Conservation (phyloP, 2,888 invertebrate species). For the Smittia aterrima region DNA sequence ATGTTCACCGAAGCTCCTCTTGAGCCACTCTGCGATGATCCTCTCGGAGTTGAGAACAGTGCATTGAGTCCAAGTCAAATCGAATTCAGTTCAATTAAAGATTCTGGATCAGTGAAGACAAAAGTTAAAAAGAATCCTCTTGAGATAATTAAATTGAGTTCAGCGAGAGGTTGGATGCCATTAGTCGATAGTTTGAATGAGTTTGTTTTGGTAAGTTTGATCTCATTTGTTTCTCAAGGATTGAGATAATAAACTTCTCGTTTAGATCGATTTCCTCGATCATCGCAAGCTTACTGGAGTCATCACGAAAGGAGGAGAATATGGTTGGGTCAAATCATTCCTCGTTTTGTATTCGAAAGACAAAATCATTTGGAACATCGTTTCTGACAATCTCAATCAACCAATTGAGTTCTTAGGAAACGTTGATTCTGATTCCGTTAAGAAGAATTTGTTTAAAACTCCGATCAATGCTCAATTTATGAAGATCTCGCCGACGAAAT, state of each 20-base stretch:
- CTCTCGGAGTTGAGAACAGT: conserved; percentile 69
- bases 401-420: conserved; percentile 69
- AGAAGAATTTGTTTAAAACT: conserved; percentile 66
- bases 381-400: conserved; percentile 58
- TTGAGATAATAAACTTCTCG: conserved; percentile 29
- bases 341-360: conserved; percentile 72
- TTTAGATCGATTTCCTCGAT: conserved; percentile 72
- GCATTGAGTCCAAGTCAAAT: conserved; percentile 64
- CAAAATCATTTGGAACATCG: conserved; percentile 67
- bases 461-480: conserved; percentile 71
- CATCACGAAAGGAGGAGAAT: conserved; percentile 67
- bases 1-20: not conserved
- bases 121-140: conserved; percentile 47
- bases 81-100: conserved; percentile 54
- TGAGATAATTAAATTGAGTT: conserved; percentile 51
- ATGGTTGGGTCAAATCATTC: conserved; percentile 74
- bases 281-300: conserved; percentile 76
- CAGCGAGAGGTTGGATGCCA: conserved; percentile 64
- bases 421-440: conserved; percentile 62
- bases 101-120: conserved; percentile 45
- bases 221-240: not conserved
- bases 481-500: conserved; percentile 68
- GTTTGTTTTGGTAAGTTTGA: conserved; percentile 61
- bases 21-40: conserved; percentile 62
- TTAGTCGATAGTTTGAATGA: conserved; percentile 65